Evolutionary conservation across 2,113 vertebrate species (phyloP).

Genomic region (Chaenocephalus aceratus): DNA sequence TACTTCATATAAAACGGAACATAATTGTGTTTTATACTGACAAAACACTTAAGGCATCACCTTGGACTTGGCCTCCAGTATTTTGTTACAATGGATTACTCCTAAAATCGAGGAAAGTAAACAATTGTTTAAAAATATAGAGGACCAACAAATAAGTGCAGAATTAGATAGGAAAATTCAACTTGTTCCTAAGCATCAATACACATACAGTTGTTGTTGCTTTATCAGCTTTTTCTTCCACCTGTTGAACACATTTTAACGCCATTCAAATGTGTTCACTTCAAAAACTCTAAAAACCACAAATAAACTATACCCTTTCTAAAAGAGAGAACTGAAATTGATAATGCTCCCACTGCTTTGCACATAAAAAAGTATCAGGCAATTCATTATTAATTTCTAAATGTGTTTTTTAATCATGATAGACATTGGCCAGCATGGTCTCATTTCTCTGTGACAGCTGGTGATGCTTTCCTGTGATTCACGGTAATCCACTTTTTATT

Average conservation of each 20-base stretch:
- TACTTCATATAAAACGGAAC: too few relatives aligned
- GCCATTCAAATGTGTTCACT: background rate
- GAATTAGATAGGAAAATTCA: background rate
- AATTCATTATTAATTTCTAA: constrained; percentile 88
- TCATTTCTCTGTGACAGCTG: constrained; percentile 98
- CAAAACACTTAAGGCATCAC: too few relatives aligned
- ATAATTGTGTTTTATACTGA: too few relatives aligned
- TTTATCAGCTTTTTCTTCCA: constrained; percentile 7
- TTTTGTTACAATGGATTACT: too few relatives aligned
- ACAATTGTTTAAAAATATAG: too few relatives aligned
- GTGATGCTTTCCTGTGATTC: constrained; percentile 94
- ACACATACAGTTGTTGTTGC: background rate
- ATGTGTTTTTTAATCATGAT: constrained; percentile 90
- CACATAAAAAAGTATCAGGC: constrained; percentile 78
- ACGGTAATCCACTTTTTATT: constrained; percentile 99
- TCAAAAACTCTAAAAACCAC: background rate
- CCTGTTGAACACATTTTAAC: constrained; percentile 53
- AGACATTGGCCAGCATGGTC: constrained; percentile 88
- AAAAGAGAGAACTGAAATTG: background rate
- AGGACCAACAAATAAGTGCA: background rate
- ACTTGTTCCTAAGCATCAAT: background rate
- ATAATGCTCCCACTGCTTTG: constrained; percentile 71
- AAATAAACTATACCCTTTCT: background rate
- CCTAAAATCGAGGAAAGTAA: too few relatives aligned
- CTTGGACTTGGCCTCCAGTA: too few relatives aligned